Evolutionary conservation across 2,888 invertebrate genomes (phyloP).

Genomic region (Lasioglossum morio): DNA sequence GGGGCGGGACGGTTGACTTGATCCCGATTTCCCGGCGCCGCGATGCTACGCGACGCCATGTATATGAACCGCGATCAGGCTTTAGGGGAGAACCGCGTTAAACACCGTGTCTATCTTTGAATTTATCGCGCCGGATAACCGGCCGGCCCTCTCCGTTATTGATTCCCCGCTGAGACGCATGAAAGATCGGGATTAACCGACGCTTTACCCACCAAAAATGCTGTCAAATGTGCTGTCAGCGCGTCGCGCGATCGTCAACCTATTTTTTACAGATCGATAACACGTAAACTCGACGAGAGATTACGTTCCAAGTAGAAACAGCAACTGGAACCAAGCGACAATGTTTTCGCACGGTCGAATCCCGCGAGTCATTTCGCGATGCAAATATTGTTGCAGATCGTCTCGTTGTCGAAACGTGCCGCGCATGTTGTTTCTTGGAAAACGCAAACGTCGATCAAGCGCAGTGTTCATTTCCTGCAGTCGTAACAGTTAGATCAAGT

Average conservation of each 20-base stretch:
- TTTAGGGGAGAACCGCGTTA: constrained; percentile 41
- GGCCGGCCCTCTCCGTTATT: constrained; percentile 10
- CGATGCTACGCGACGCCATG: constrained; percentile 43
- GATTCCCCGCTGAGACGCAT: constrained; percentile 23
- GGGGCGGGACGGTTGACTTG: constrained; percentile 69
- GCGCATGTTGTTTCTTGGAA: not conserved
- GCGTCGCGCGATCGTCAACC: not conserved
- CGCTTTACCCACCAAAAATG: not conserved
- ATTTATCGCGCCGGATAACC: constrained; percentile 51
- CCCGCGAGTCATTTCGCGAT: not conserved
- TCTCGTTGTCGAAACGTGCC: not conserved
- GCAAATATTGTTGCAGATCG: not conserved
- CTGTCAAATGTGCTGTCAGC: not conserved
- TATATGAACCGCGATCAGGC: constrained; percentile 55
- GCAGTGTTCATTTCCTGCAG: not conserved
- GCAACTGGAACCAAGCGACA: too few species aligned
- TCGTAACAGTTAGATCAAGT: not conserved
- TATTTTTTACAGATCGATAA: not conserved
- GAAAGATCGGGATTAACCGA: constrained; percentile 3
- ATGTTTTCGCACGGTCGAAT: too few species aligned
- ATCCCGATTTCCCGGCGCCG: constrained; percentile 61
- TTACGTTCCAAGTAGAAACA: too few species aligned
- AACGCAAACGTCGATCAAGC: not conserved
- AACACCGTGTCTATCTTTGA: constrained; percentile 57
- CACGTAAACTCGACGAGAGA: not conserved